Percentiles rank a stretch among this genome's conserved stretches.
Conservation (phyloP, 1,140 invertebrate species). For the Papilio glaucus region DNA sequence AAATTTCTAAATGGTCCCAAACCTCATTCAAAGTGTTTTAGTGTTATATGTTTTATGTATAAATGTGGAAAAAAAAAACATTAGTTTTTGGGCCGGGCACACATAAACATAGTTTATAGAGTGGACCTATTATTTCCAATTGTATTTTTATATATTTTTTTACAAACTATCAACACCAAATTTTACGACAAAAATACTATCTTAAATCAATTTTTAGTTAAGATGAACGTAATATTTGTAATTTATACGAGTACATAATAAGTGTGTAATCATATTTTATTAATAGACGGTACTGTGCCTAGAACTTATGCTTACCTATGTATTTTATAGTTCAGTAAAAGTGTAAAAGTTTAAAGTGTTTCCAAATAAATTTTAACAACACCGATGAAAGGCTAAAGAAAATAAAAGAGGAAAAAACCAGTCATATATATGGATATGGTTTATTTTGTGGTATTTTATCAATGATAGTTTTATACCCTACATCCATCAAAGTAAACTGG, state of each 20-base stretch:
- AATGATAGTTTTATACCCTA: too few species aligned
- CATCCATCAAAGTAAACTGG: neutral
- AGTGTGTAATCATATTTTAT: constrained; percentile 72
- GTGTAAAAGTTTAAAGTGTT: neutral
- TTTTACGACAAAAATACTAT: constrained; percentile 32
- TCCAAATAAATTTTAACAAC: neutral
- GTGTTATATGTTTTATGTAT: neutral
- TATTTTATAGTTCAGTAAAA: constrained; percentile 80
- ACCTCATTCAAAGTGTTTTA: neutral
- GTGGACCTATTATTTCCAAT: constrained; percentile 1
- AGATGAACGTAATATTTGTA: constrained; percentile 49
- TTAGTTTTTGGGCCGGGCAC: neutral
- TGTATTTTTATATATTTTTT: constrained; percentile 35
- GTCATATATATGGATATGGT: neutral
- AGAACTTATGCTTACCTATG: constrained; percentile 77
- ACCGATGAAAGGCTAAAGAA: constrained; percentile 17
- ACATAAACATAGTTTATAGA: neutral
- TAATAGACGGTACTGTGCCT: constrained; percentile 79
- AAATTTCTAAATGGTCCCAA: neutral
- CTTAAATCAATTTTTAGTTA: constrained; percentile 53
- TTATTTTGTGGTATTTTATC: constrained; percentile 32
- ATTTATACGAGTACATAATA: constrained; percentile 57
- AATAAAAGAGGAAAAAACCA: constrained; percentile 23
- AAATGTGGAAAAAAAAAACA: neutral
- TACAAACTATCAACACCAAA: constrained; percentile 9